Base-by-base conservation (phyloP, 2,113 vertebrate genomes). In the Poecile atricapillus region DNA sequence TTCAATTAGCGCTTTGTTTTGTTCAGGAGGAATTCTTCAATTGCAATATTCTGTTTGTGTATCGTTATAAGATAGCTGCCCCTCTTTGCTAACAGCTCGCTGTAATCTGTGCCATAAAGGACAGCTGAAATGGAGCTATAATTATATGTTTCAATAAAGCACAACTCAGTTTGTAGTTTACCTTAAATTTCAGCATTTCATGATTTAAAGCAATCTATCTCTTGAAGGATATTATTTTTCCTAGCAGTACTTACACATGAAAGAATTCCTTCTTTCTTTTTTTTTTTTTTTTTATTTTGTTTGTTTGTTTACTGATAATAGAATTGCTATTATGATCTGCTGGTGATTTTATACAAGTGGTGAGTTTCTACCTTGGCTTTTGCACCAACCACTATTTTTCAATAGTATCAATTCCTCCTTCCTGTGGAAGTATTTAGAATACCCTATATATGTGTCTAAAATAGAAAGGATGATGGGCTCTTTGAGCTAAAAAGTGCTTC, bases 1-100 rank as follows among this genome's bases (percentile, higher is more conserved):
- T 76, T 93, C 76, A 96, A 41, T 98, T 97, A 97, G 68, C 35
- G 30, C 53, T 62, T 82, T 83, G 28, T 35, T 95, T 95, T 70
- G n/a, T 62, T 68, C 19, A 23, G 87, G 43, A 80, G 77, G 52
- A 30, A 15, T 63, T 89, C 53, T 74, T 7, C 84, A 49, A 15
- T 39, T 67, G 23, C 43, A 65, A 8, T 84, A 12, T 52, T 67
- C 30, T 85, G 53, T 35, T 83, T 63, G 55, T n/a, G 39, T 62
- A 24, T 76, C 16, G 2, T 52, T 92, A 9, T 35, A 13, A 63
- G 49, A 31, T 8, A 62, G 77, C 3, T 84, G 56, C 49, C 49
- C n/a, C 73, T 15, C 67, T 83, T 76, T 80, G 55, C 60, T 83
- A 50, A 60, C 23, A 67, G 53, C 33, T 83, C 60, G 17, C n/a